Evolutionary conservation across 2,888 invertebrate genomes (phyloP).

Genomic region (Eueremaeus valkanovi): DNA sequence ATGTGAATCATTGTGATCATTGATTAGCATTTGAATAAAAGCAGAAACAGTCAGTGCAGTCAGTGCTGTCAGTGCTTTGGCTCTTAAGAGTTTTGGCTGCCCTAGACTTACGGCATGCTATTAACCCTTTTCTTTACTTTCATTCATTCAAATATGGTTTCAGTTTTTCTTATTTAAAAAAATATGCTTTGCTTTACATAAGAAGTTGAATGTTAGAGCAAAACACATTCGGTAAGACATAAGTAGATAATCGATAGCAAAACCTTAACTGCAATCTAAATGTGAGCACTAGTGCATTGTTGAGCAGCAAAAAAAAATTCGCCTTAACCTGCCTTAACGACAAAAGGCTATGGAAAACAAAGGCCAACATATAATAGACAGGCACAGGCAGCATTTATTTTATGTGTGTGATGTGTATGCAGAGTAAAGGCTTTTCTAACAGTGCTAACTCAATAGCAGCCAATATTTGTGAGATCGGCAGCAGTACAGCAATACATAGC

Average conservation of each 20-base stretch:
- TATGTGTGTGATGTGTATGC: slow-evolving; percentile 23
- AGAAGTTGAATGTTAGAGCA: neutral
- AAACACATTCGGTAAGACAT: neutral
- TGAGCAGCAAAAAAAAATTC: slow-evolving; percentile 11
- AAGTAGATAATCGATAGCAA: slow-evolving; percentile 26
- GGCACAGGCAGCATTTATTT: slow-evolving; percentile 31
- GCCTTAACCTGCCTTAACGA: slow-evolving; percentile 16
- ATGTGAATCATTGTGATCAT: slow-evolving; percentile 7
- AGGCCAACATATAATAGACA: slow-evolving; percentile 28
- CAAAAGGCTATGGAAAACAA: slow-evolving; percentile 27
- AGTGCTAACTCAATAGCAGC: neutral
- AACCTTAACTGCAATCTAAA: neutral
- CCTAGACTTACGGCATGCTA: too few relatives aligned
- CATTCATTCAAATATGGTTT: neutral
- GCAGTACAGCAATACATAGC: neutral
- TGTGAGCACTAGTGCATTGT: slow-evolving; percentile 30
- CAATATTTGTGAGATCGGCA: slow-evolving; percentile 18
- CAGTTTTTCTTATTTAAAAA: neutral
- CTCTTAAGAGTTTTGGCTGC: too few relatives aligned
- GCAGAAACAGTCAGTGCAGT: neutral
- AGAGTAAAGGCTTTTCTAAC: slow-evolving; percentile 9
- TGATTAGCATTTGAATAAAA: slow-evolving; percentile 7
- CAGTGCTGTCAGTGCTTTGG: neutral
- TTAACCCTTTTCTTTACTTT: neutral
- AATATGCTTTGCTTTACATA: neutral